Evolutionary conservation across 2,888 invertebrate genomes (phyloP).

Genomic region (Eremobia ochroleuca): DNA sequence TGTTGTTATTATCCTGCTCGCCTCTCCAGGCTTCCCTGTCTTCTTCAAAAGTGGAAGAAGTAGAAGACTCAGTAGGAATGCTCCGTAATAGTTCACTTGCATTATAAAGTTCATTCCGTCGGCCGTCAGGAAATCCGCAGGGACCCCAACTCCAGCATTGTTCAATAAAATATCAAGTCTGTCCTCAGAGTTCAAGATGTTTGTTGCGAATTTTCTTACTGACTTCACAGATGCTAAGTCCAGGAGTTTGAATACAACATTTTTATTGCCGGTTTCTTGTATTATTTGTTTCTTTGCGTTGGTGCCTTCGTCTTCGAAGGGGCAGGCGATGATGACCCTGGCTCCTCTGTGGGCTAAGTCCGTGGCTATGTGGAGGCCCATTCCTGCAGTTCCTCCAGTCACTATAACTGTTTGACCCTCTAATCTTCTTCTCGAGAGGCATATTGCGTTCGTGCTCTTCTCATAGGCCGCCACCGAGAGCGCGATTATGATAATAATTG

Average conservation of each 20-base stretch:
- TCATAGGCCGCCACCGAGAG: constrained; percentile 49
- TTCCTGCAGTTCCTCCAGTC: constrained; percentile 82
- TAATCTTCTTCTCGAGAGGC: constrained; percentile 58
- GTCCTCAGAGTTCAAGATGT: constrained; percentile 92
- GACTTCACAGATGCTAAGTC: constrained; percentile 94
- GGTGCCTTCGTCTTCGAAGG: constrained; percentile 77
- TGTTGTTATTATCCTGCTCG: constrained; percentile 82
- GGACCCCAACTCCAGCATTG: constrained; percentile 94
- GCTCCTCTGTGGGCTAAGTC: constrained; percentile 82
- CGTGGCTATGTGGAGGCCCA: constrained; percentile 79
- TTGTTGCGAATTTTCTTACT: constrained; percentile 94
- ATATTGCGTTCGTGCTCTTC: constrained; percentile 69
- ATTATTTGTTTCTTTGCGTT: constrained; percentile 90
- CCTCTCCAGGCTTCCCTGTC: constrained; percentile 77
- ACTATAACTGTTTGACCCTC: constrained; percentile 70
- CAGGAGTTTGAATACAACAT: constrained; percentile 92
- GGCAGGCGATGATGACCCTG: constrained; percentile 80
- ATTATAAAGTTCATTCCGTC: constrained; percentile 96
- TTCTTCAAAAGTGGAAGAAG: constrained; percentile 73
- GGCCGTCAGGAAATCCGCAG: constrained; percentile 88
- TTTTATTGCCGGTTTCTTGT: constrained; percentile 91
- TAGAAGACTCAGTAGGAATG: constrained; percentile 92
- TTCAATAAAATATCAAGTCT: constrained; percentile 95
- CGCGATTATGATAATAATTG: constrained; percentile 45
- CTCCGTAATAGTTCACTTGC: constrained; percentile 98